Evolutionary conservation across 2,888 invertebrate species (phyloP), one percentile per base, ranked within the genome.

Genomic region (Aphidius colemani): DNA sequence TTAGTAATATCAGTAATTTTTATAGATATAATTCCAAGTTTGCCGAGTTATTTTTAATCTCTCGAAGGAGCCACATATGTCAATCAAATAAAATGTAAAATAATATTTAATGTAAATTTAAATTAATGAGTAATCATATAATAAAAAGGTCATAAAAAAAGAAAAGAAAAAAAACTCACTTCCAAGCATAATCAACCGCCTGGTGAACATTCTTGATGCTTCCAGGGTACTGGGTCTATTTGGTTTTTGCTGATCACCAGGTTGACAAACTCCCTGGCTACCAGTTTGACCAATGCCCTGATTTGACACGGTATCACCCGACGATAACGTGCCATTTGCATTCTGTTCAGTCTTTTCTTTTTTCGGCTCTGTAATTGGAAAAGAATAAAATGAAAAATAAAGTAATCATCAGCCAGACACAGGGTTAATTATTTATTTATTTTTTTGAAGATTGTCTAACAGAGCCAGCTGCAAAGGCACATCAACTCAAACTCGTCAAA

Each of bases 321-420:
- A 87, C 78, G 88, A 88, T 77, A 88, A 83, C 75, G 87, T 86
- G 82, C 88, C 88, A 84, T 88, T 87, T 73, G 84, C 84, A 77
- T 78, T 70, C 64, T 84, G 84, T 78, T 94, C 94, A 89, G 90
- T 90, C 89, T 93, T 94, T 86, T 94, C 93, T 89, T 93, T 94
- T 88, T 93, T 92, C 89, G 93, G 92, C 89, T 94, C 94, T 94
- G 89, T 45, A 89, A 89, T 30, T 30, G 3, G 78, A 70, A 82
- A 83, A 80, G 74, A 69, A 13, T 18, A 41, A 1, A 55, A 57
- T 73, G 74, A 75, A 66, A 66, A 60, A 69, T 55, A 67, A 65
- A 60, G 5, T 30, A 2, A 30, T 30, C 30, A 30, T 30, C 30
- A 18, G 13, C 13, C 13, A 18, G 13, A 18, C 13, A 18, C 13